phyloP scores from a whole-genome alignment of 2,113 vertebrate species.

The Trematomus loennbergii region DNA sequence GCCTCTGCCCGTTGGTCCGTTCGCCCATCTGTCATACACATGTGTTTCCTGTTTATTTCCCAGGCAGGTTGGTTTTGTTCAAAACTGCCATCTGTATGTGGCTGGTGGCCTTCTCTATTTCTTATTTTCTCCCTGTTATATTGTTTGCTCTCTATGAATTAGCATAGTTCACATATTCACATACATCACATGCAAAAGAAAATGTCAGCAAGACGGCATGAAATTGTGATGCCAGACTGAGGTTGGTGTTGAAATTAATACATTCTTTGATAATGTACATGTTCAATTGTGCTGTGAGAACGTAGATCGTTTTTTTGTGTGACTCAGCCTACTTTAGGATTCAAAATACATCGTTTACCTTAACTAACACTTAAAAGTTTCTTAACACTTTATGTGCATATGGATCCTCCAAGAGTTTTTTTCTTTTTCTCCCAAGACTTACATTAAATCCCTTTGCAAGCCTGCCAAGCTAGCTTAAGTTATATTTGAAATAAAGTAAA shows the following conservation, averaged over 20 bases:
- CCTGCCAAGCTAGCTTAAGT: neutral
- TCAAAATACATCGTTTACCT: neutral
- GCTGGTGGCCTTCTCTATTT: constrained; percentile 15
- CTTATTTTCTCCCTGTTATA: constrained; percentile 1
- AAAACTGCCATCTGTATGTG: constrained; percentile 16
- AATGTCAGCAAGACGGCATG: neutral
- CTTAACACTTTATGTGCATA: neutral
- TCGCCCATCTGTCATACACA: constrained; percentile 48
- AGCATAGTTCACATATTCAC: neutral
- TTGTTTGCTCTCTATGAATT: constrained; percentile 11
- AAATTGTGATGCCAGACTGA: neutral
- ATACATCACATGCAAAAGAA: neutral
- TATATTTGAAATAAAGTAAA: neutral
- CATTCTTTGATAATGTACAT: too few species aligned
- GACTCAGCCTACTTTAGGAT: too few species aligned
- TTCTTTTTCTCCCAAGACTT: neutral
- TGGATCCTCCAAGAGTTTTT: neutral
- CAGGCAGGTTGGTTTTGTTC: constrained; percentile 58
- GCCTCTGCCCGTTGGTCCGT: constrained; percentile 36
- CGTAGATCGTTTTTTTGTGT: too few species aligned
- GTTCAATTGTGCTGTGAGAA: too few species aligned
- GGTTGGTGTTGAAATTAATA: neutral
- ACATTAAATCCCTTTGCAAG: neutral
- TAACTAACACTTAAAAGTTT: neutral
- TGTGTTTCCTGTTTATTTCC: constrained; percentile 66